Base-by-base conservation (phyloP, 1,140 invertebrate genomes). In the Nasonia longicornis region DNA sequence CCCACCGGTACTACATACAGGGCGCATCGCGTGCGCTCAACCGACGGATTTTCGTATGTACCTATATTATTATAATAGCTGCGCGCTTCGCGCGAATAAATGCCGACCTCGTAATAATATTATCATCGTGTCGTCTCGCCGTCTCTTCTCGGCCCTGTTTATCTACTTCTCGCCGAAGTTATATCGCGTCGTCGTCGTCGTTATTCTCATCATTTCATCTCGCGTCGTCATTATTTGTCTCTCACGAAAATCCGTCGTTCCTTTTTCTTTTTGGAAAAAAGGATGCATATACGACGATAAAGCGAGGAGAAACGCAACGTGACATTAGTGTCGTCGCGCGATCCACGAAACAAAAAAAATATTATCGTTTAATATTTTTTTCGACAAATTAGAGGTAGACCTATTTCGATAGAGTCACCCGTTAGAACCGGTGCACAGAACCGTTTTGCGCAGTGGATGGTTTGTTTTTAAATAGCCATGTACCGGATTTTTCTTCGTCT, bases 381-480 rank as follows among this genome's bases (percentile, higher is more conserved):
- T 74, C 71, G 80, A 79, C 77, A 82, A 80, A 78, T 73, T 48
- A 72, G 77, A 79, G 83, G 80, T 77, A 77, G 77, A 80, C 80
- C 81, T 80, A 77, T 82, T 64, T 83, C 45, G 42, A 82, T 86
- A 85, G 84, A 83, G 85, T 84, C 86, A 85, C 86, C 85, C 85
- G 85, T 85, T 84, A 85, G 84, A 85, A 87, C 86, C 85, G 86
- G 84, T 86, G 87, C 86, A 86, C 85, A 87, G 88, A 89, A 88
- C 86, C 87, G 87, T 86, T 86, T 86, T 85, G 87, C 89, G 86
- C 86, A 87, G 88, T 89, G 87, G 87, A 89, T 90, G 84, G 87
- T 91, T 90, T 89, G 84, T 90, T 72, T 89, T 78, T 77, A 80
- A 77, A 80, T 80, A 88, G 87, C 86, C 89, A 90, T 90, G 85